These are phyloP conservation scores for Drosophila eohydei DNA, from an alignment of 2,888 invertebrate genomes.

Conservation along the genomic window DNA sequence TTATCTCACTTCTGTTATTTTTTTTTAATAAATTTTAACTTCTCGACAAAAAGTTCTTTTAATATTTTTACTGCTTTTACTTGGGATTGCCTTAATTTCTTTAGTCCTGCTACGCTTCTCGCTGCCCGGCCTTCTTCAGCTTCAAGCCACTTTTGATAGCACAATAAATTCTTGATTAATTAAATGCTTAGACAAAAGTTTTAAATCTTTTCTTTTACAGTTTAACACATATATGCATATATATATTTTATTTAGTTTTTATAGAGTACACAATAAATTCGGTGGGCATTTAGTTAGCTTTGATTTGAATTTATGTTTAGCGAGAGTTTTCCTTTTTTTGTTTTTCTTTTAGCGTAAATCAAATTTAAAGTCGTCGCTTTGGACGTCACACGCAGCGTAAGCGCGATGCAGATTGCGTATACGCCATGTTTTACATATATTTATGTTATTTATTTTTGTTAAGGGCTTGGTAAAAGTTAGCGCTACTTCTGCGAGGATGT, in stretches of 20 bases:
- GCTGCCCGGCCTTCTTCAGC: neutral
- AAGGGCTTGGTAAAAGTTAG: constrained; percentile 26
- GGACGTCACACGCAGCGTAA: constrained; percentile 51
- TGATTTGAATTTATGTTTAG: constrained; percentile 51
- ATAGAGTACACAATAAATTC: constrained; percentile 71
- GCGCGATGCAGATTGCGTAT: constrained; percentile 59
- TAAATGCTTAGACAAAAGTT: constrained; percentile 27
- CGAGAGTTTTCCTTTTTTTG: constrained; percentile 8
- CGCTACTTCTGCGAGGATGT: constrained; percentile 4
- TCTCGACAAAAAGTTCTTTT: neutral
- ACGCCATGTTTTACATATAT: constrained; percentile 42
- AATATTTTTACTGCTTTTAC: neutral
- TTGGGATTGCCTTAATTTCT: neutral
- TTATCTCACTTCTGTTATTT: neutral
- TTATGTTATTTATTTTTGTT: constrained; percentile 15
- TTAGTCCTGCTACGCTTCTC: constrained; percentile 4
- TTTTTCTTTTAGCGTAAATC: constrained; percentile 18
- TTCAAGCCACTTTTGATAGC: constrained; percentile 8
- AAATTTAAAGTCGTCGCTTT: constrained; percentile 50
- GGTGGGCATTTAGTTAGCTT: constrained; percentile 74
- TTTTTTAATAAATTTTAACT: neutral
- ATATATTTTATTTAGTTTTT: constrained; percentile 1
- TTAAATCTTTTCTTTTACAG: constrained; percentile 19
- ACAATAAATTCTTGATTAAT: constrained; percentile 31
- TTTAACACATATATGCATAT: constrained; percentile 24